phyloP scores from a whole-genome alignment of 30 jellyfish, hydroid and myxozoan genomes.

The Cassiopea andromeda region DNA sequence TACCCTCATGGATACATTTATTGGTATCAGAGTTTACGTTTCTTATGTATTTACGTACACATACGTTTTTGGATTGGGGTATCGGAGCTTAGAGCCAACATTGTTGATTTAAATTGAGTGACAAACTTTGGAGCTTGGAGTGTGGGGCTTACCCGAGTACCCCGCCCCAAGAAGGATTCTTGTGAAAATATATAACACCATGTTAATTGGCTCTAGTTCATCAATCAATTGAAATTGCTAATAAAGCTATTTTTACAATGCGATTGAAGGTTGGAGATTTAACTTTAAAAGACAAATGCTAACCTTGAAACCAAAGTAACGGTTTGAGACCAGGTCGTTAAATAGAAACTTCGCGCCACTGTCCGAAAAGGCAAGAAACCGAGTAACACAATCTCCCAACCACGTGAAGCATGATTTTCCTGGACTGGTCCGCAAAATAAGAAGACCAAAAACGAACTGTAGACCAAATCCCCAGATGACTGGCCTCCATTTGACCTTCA shows the following conservation, averaged over 20 bases:
- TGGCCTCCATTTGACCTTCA: slow-evolving; percentile 96
- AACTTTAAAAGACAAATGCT: neutral
- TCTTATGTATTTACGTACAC: no score
- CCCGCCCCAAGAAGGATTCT: no score
- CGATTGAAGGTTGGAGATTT: neutral
- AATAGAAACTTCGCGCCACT: slow-evolving; percentile 81
- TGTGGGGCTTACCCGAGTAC: no score
- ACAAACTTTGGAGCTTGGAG: no score
- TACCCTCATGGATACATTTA: no score
- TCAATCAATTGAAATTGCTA: neutral
- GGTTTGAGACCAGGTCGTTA: slow-evolving; percentile 20
- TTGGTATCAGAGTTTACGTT: no score
- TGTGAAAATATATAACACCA: no score
- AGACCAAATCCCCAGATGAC: slow-evolving; percentile 94
- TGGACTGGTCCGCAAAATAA: slow-evolving; percentile 84
- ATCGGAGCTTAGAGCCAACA: no score
- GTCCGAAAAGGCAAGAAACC: slow-evolving; percentile 75
- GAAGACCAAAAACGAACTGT: slow-evolving; percentile 86
- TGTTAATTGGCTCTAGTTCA: no score
- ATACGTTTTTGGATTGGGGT: no score
- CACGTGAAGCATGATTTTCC: slow-evolving; percentile 84
- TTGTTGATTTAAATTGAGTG: no score
- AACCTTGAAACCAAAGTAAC: slow-evolving; percentile 82
- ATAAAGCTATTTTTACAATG: neutral
- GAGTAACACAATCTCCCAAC: slow-evolving; percentile 93